phyloP scores from a whole-genome alignment of 2,113 vertebrate species.

The Protobothrops mucrosquamatus region DNA sequence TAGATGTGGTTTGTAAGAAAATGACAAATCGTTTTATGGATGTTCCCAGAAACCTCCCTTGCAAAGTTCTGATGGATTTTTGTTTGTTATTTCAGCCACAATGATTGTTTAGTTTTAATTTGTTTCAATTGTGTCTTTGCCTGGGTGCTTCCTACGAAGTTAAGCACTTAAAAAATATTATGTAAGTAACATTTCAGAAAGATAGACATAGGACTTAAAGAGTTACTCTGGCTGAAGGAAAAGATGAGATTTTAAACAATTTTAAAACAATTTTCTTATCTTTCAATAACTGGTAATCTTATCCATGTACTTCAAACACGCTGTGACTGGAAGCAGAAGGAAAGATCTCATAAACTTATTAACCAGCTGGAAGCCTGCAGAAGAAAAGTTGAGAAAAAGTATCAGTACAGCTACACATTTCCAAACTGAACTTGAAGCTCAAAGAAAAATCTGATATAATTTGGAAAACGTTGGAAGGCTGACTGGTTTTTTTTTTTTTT shows the following conservation, averaged over 20 bases:
- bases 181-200: neutral
- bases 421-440: neutral
- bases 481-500: neutral
- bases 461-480: neutral
- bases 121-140: neutral
- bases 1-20: neutral
- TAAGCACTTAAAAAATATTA: neutral
- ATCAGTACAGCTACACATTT: neutral
- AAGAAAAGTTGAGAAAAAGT: neutral
- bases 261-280: neutral
- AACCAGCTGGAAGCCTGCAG: neutral
- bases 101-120: neutral
- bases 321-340: neutral
- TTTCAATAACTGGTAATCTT: neutral
- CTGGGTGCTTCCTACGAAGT: neutral
- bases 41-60: neutral
- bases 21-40: neutral
- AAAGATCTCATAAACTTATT: neutral
- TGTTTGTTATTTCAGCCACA: neutral
- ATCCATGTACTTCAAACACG: neutral
- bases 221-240: neutral
- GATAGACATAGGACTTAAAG: neutral
- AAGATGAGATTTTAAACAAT: neutral
- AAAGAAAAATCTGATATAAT: neutral
- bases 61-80: neutral